These are phyloP conservation scores for Ariopsis seemanni DNA, from an alignment of 2,113 vertebrate genomes.

Conservation along the genomic window DNA sequence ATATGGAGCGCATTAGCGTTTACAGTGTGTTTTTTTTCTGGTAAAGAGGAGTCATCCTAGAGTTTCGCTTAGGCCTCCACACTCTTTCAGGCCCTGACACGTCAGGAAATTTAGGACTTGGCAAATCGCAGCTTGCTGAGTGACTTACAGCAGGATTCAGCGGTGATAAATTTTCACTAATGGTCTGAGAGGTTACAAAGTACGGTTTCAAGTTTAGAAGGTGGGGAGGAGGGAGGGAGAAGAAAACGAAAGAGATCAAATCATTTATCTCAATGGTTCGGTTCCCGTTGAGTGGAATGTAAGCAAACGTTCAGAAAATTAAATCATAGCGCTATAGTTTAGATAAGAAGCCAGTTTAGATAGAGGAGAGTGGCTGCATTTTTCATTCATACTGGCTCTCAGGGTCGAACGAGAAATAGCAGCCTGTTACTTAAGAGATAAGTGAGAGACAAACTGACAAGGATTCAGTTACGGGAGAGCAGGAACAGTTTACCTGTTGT, in stretches of 20 bases:
- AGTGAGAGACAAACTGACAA: conserved; percentile 1
- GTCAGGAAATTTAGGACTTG: conserved; percentile 66
- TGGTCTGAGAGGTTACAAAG: conserved; percentile 68
- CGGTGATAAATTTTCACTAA: conserved; percentile 71
- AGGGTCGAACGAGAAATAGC: not conserved
- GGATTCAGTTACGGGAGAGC: not conserved
- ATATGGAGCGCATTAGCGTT: conserved; percentile 41
- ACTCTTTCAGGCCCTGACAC: conserved; percentile 58
- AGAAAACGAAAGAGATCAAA: conserved; percentile 40
- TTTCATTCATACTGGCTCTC: conserved; percentile 23
- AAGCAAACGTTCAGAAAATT: conserved; percentile 28
- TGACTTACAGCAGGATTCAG: conserved; percentile 69
- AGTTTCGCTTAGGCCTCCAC: conserved; percentile 48
- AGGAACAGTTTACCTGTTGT: conserved; percentile 1
- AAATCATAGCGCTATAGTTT: conserved; percentile 31
- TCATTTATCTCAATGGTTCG: conserved; percentile 35
- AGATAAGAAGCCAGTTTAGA: conserved; percentile 30
- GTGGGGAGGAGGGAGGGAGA: conserved; percentile 1
- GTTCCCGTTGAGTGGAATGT: conserved; percentile 34
- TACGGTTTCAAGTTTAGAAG: conserved; percentile 49
- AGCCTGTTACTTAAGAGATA: not conserved
- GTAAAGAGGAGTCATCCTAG: conserved; percentile 47
- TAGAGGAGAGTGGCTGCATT: conserved; percentile 4
- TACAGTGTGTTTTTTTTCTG: conserved; percentile 33
- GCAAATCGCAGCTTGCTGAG: conserved; percentile 65